Conservation (phyloP, 2,113 vertebrate genomes). For the Mesoclemmys tuberculata region DNA sequence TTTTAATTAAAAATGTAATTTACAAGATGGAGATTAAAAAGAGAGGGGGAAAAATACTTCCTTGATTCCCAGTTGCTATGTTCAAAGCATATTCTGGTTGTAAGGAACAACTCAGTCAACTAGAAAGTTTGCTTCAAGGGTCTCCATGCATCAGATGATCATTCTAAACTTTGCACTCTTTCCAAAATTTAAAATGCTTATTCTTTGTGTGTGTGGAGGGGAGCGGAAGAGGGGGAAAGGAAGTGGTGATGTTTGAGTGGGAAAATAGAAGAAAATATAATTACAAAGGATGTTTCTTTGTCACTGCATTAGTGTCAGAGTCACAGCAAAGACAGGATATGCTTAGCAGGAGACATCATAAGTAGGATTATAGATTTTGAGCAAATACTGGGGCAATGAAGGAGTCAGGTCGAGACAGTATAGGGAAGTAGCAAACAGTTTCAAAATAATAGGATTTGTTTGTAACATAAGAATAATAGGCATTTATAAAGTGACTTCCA, state of each 20-base stretch:
- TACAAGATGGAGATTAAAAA: slow-evolving; percentile 5
- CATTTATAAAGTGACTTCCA: not conserved
- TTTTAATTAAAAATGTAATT: not conserved
- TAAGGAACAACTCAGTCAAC: not conserved
- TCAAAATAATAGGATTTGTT: not conserved
- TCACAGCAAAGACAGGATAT: not conserved
- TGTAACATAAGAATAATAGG: not conserved
- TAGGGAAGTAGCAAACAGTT: not conserved
- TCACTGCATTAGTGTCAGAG: not conserved
- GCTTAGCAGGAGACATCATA: not conserved
- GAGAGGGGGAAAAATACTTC: not conserved
- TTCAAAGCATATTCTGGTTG: not conserved
- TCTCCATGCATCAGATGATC: slow-evolving; percentile 15
- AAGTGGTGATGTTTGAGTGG: not conserved
- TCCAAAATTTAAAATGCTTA: slow-evolving; percentile 4
- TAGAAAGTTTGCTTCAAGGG: not conserved
- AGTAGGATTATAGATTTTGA: not conserved
- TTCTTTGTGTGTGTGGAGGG: not conserved
- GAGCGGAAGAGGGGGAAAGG: not conserved
- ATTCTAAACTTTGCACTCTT: slow-evolving; percentile 19
- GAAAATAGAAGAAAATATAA: not conserved
- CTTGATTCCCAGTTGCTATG: not conserved
- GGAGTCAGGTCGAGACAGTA: not conserved
- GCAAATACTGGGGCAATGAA: not conserved
- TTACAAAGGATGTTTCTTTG: not conserved